Evolutionary conservation across 37 sponge, comb jelly and placozoan species (phyloP).

Genomic region (Petrosia ficiformis): DNA sequence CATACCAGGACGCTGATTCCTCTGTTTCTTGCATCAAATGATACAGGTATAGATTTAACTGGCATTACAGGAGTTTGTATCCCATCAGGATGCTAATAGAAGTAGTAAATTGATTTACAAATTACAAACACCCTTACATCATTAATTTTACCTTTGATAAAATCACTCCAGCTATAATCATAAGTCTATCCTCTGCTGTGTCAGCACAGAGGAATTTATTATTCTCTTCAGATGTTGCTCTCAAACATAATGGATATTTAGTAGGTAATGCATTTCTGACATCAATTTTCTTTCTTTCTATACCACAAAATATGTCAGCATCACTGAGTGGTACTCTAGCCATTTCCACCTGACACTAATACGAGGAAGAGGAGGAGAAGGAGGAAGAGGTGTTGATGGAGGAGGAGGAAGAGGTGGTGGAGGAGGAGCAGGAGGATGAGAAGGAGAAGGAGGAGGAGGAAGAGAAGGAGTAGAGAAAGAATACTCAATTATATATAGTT

Average conservation of each 20-base stretch:
- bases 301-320: conserved; percentile 72
- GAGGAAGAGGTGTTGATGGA: no score
- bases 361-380: background rate
- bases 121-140: background rate
- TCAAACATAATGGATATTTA: conserved; percentile 66
- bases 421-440: background rate
- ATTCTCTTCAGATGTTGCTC: conserved; percentile 45
- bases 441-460: background rate
- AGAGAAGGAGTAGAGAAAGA: no score
- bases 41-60: background rate
- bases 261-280: conserved; percentile 69
- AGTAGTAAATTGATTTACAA: background rate
- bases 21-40: background rate
- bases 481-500: background rate
- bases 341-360: conserved; percentile 42
- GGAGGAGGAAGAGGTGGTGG: background rate
- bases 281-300: conserved; percentile 46
- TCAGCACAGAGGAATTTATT: conserved; percentile 85
- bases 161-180: conserved; percentile 52
- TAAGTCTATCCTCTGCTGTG: conserved; percentile 62
- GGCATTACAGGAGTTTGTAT: conserved; percentile 10
- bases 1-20: conserved; percentile 3
- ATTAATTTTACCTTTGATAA: conserved; percentile 53
- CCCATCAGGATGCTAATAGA: conserved; percentile 6
- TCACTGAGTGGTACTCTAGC: conserved; percentile 31